Evolutionary conservation across 2,113 vertebrate species (phyloP).

Genomic region (Paracyprichromis sp.): DNA sequence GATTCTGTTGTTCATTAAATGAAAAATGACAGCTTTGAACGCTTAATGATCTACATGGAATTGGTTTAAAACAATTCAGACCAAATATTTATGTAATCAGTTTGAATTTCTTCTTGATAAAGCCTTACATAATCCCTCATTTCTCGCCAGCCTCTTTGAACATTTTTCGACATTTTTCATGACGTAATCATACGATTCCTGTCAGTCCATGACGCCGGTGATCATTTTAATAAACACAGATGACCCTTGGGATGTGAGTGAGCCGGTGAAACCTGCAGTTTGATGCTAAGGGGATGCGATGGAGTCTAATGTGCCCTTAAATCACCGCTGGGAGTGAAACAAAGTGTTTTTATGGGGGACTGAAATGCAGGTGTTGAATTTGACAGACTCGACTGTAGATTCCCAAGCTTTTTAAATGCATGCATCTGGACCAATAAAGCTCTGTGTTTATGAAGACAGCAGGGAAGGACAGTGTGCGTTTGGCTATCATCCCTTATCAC

Average conservation of each 20-base stretch:
- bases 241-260: slow-evolving; percentile 37
- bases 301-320: slow-evolving; percentile 29
- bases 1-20: not conserved
- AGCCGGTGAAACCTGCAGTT: slow-evolving; percentile 5
- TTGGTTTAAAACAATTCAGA: not conserved
- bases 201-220: slow-evolving; percentile 22
- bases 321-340: slow-evolving; percentile 47
- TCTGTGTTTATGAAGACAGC: slow-evolving; percentile 18
- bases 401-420: slow-evolving; percentile 48
- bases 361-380: slow-evolving; percentile 61
- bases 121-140: not conserved
- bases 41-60: not conserved
- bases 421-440: slow-evolving; percentile 67
- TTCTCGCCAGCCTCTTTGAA: not conserved
- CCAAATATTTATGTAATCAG: not conserved
- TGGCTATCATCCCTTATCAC: slow-evolving; percentile 37
- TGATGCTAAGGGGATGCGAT: slow-evolving; percentile 19
- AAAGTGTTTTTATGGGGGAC: slow-evolving; percentile 51
- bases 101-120: not conserved
- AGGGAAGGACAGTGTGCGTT: not conserved
- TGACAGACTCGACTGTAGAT: slow-evolving; percentile 34
- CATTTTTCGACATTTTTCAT: not conserved
- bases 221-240: slow-evolving; percentile 44
- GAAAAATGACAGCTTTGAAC: not conserved
- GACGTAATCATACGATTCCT: not conserved